Evolutionary conservation across 2,888 invertebrate species (phyloP).

Genomic region (Noctua janthina): DNA sequence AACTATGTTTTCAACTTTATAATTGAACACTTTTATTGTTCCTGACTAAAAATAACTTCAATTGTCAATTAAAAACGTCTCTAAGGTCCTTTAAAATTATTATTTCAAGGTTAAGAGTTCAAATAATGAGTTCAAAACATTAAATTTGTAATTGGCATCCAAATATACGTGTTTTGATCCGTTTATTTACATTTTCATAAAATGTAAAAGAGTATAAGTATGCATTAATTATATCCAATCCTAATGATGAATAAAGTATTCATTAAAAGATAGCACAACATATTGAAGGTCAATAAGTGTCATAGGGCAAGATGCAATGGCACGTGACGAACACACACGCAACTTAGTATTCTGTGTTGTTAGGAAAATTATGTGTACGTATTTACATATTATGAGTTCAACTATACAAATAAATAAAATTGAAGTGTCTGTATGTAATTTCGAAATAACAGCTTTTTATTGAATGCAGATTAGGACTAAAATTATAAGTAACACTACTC

Average conservation of each 20-base stretch:
- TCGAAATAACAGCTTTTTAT: too few species aligned
- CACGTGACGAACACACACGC: background rate
- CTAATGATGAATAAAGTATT: background rate
- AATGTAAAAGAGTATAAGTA: too few species aligned
- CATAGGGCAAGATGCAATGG: slow-evolving; percentile 12
- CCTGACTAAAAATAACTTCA: background rate
- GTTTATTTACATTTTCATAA: background rate
- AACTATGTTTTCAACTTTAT: background rate
- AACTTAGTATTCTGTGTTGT: slow-evolving; percentile 21
- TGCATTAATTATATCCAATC: background rate
- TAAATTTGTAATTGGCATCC: background rate
- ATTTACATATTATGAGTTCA: slow-evolving; percentile 4
- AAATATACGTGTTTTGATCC: too few species aligned
- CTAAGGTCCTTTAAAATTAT: background rate
- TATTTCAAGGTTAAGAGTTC: background rate
- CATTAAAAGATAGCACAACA: background rate
- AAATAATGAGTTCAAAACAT: background rate
- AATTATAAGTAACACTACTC: background rate
- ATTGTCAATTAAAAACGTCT: background rate
- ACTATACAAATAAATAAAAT: too few species aligned
- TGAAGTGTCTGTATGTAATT: too few species aligned
- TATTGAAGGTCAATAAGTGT: slow-evolving; percentile 30
- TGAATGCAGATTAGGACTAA: background rate
- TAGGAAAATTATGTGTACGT: slow-evolving; percentile 12
- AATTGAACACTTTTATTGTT: background rate